Conservation (phyloP, 2,797 vertebrate genomes). For the Myripristis jacobus region DNA sequence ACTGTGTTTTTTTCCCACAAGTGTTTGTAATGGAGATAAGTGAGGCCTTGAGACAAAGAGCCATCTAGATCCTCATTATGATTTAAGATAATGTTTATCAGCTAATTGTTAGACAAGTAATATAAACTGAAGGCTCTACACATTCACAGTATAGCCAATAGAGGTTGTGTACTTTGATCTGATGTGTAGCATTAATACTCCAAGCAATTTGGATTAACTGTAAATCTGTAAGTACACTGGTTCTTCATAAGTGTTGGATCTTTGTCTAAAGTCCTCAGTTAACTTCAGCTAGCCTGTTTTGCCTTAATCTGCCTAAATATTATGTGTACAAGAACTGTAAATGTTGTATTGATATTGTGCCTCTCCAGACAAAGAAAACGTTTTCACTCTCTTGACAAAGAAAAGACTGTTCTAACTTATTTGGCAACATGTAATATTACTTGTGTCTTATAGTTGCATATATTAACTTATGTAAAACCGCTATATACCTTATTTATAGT, state of each 20-base stretch:
- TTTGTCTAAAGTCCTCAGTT: constrained; percentile 44
- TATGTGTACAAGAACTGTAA: constrained; percentile 68
- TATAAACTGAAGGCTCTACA: not conserved
- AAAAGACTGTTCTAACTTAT: constrained; percentile 69
- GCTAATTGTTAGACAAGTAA: too few species aligned
- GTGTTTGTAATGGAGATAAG: constrained; percentile 56
- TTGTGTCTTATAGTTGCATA: constrained; percentile 47
- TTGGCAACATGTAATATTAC: constrained; percentile 31
- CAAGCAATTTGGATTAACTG: not conserved
- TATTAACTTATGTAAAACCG: constrained; percentile 43
- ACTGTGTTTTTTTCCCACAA: constrained; percentile 15
- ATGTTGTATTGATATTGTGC: constrained; percentile 76
- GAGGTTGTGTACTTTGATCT: not conserved
- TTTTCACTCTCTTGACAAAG: constrained; percentile 61
- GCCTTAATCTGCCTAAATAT: constrained; percentile 79
- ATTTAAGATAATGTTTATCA: constrained; percentile 4
- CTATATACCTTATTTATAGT: constrained; percentile 45
- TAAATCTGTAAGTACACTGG: not conserved
- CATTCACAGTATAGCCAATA: not conserved
- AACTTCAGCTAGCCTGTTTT: constrained; percentile 66
- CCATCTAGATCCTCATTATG: not conserved
- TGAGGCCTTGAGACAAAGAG: constrained; percentile 40
- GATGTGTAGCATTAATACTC: not conserved
- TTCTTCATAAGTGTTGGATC: constrained; percentile 17
- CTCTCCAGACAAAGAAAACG: constrained; percentile 70